These are phyloP conservation scores for Pycnonotus jocosus DNA, from an alignment of 2,113 vertebrate genomes.

Conservation along the genomic window DNA sequence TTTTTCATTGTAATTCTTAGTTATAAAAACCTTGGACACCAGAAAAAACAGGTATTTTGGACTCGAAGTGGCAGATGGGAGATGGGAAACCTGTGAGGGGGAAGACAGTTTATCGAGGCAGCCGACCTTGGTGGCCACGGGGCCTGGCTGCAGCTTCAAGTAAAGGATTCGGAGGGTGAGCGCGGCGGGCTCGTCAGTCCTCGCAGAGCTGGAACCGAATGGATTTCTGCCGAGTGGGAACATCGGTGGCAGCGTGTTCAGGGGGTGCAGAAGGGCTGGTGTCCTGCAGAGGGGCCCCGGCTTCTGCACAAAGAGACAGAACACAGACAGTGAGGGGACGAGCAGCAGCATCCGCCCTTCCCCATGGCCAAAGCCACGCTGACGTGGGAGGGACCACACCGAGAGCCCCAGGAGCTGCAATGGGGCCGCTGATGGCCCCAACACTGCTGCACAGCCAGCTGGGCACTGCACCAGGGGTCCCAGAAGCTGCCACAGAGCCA, in stretches of 20 bases:
- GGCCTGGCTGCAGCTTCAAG: slow-evolving; percentile 3
- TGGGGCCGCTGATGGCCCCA: not conserved
- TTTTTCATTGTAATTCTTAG: not conserved
- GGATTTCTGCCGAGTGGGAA: slow-evolving; percentile 50
- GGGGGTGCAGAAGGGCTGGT: slow-evolving; percentile 26
- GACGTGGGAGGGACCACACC: not conserved
- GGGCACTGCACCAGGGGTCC: not conserved
- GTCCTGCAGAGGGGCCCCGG: slow-evolving; percentile 56
- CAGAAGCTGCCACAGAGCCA: not conserved
- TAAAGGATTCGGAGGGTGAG: slow-evolving; percentile 3
- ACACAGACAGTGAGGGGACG: not conserved
- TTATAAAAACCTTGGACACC: slow-evolving; percentile 64
- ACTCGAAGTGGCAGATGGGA: slow-evolving; percentile 21
- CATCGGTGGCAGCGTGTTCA: not conserved
- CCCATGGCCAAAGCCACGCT: accelerated
- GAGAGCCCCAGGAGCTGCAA: not conserved
- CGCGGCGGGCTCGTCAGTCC: not conserved
- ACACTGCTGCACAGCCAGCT: not conserved
- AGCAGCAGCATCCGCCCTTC: not conserved
- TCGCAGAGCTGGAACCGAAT: slow-evolving; percentile 41
- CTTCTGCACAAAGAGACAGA: slow-evolving; percentile 64
- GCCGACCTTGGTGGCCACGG: not conserved
- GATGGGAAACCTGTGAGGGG: not conserved
- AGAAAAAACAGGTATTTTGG: slow-evolving; percentile 58
- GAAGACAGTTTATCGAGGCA: not conserved